Evolutionary conservation across 2,888 invertebrate species (phyloP), one percentile per base, ranked within the genome.

Genomic region (Teleiodes luculella): DNA sequence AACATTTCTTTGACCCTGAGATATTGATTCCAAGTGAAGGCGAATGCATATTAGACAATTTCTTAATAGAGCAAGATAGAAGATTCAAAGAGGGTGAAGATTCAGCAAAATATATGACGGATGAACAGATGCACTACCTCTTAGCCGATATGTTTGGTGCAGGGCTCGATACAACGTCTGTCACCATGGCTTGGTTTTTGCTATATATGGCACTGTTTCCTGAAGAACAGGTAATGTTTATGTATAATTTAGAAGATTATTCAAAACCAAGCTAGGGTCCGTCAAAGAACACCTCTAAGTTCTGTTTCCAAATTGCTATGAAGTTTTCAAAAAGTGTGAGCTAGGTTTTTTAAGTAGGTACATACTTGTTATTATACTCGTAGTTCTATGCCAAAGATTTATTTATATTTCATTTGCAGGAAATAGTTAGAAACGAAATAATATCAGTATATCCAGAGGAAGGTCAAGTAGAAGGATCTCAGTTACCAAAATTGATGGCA

Each of bases 141-240:
- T 74, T 96, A 57, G 95, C 95, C 2, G 97, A 97, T 78, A 86
- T 97, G 70, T 95, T 95, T 70, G 96, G 96, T 0, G 97, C 97
- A 11, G 96, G 96, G 3, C 91, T 96, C 50, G 97, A 97, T 67
- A 97, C 97, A 0, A 94, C 96, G 0, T 81, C 95, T 54, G 92
- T 94, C 0, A 95, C 96, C 0, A 71, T 97, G 30, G 90, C 95
- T 30, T 97, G 97, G 97, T 94, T 95, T 67, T 77, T 97, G 13
- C 84, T 97, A 14, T 95, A 93, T 63, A 91, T 97, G 91, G 94
- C 95, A 0, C 82, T 91, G 37, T 78, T 95, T 78, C 92, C 92
- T 1, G 85, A 91, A 0, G 91, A 92, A 67, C 94, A 94, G 90
- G 93, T 93, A 74, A n/a, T n/a, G n/a, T n/a, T n/a, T n/a, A n/a